A percentile compares a stretch with the other conserved stretches of the same genome.
phyloP scores from a whole-genome alignment of 2,113 vertebrate species.

The Cervus canadensis region DNA sequence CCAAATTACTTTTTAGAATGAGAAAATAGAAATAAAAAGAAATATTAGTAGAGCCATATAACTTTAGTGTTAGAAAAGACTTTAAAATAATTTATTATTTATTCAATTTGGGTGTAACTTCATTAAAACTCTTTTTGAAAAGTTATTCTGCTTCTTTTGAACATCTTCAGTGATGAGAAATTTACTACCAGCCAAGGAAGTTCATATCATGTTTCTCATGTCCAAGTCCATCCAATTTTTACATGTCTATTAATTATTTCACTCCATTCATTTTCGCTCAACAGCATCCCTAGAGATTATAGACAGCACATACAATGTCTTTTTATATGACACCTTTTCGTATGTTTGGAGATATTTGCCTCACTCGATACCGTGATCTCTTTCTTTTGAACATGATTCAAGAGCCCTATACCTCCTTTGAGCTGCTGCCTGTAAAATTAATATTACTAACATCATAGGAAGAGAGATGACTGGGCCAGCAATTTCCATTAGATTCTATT shows the following conservation, averaged over 20 bases:
- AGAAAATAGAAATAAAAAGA: background rate
- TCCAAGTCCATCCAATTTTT: background rate
- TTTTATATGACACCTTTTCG: background rate
- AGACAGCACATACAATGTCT: background rate
- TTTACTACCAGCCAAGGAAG: background rate
- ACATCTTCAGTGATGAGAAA: background rate
- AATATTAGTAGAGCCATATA: background rate
- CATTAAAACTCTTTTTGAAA: background rate
- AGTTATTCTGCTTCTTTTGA: background rate
- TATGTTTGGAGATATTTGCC: background rate
- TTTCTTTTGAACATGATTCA: background rate
- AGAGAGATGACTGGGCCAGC: background rate
- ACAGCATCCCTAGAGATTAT: background rate
- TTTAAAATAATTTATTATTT: background rate
- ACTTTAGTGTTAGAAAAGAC: background rate
- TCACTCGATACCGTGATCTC: rapidly evolving
- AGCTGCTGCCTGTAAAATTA: background rate
- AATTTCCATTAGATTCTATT: background rate
- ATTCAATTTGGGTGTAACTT: background rate
- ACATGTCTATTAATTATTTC: background rate
- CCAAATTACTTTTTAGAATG: background rate
- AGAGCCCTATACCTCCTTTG: background rate
- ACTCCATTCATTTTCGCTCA: background rate
- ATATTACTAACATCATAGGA: background rate
- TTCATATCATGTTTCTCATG: background rate